Conservation (phyloP, 2,888 invertebrate species). For the Molanna angustata region DNA sequence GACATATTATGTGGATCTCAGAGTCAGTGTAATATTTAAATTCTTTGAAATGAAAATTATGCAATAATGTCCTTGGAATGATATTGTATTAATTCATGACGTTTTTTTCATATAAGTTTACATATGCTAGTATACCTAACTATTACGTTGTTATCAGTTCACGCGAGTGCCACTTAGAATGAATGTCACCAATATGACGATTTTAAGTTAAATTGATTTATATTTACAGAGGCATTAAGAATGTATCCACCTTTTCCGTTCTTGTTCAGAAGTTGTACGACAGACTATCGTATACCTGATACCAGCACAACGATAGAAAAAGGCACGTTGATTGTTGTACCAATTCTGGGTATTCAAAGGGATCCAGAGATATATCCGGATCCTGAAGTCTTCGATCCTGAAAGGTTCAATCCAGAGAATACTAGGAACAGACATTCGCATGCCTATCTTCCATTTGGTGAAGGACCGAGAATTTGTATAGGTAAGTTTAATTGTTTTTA, state of each 20-base stretch:
- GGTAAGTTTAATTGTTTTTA: conserved; percentile 28
- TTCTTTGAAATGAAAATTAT: no score
- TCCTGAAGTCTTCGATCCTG: conserved; percentile 40
- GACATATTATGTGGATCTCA: no score
- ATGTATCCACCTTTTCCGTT: conserved; percentile 39
- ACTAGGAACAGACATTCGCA: conserved; percentile 35
- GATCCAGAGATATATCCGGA: conserved; percentile 39
- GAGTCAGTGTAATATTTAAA: no score
- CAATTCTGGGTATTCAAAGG: conserved; percentile 38
- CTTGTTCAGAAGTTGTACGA: conserved; percentile 34
- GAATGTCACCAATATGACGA: no score
- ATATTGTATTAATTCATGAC: no score
- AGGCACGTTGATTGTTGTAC: conserved; percentile 38
- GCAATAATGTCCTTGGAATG: no score
- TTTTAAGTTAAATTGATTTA: no score
- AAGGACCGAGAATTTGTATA: conserved; percentile 36
- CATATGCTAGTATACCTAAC: no score
- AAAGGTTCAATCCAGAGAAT: conserved; percentile 38
- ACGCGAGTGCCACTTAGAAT: no score
- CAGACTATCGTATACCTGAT: conserved; percentile 35
- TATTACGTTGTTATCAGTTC: no score
- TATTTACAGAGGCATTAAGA: conserved; percentile 41
- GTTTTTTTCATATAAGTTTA: no score
- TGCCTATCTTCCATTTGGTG: conserved; percentile 35
- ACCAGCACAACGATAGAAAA: conserved; percentile 35